Base-by-base conservation (phyloP, 1,140 invertebrate genomes). In the Zeugodacus cucurbitae region DNA sequence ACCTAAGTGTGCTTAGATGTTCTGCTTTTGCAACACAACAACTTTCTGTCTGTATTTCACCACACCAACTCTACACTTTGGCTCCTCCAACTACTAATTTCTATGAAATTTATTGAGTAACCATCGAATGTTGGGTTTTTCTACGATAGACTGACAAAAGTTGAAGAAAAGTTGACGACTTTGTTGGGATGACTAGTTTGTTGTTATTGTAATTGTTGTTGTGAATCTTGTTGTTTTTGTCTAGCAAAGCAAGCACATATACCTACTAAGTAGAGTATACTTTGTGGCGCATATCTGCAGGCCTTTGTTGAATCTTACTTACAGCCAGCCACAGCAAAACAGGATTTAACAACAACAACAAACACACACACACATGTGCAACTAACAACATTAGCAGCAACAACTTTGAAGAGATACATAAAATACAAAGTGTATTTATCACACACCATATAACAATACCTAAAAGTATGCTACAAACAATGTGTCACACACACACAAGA, bases 151-250 rank as follows among this genome's bases (percentile, higher is more conserved):
- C 41, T 82, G n/a, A 6, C n/a, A 82, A 82, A 82, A 48, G 74
- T 82, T 82, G 48, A 48, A 48, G 74, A 82, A 82, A 82, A 82
- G 74, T 54, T 82, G 74, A 54, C 41, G 74, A 82, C 41, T 82
- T 82, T 44, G 8, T 82, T 82, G 37, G 48, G 10, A 8, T 22
- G 1, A 5, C 17, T 82, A 54, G n/a, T 48, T 82, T n/a, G n/a
- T n/a, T n/a, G n/a, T n/a, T n/a, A n/a, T n/a, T n/a, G n/a, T n/a
- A n/a, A n/a, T n/a, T n/a, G n/a, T n/a, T n/a, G n/a, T n/a, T n/a
- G n/a, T n/a, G n/a, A n/a, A n/a, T n/a, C 1, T 74, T 74, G 34
- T 74, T 41, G 70, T n/a, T 67, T 11, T 20, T 32, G 62, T 11
- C 62, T 67, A 74, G 22, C 2, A 74, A 48, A 82, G 4, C 37